Base-by-base conservation (phyloP, 2,113 vertebrate genomes). In the Cyprinodon variegatus region DNA sequence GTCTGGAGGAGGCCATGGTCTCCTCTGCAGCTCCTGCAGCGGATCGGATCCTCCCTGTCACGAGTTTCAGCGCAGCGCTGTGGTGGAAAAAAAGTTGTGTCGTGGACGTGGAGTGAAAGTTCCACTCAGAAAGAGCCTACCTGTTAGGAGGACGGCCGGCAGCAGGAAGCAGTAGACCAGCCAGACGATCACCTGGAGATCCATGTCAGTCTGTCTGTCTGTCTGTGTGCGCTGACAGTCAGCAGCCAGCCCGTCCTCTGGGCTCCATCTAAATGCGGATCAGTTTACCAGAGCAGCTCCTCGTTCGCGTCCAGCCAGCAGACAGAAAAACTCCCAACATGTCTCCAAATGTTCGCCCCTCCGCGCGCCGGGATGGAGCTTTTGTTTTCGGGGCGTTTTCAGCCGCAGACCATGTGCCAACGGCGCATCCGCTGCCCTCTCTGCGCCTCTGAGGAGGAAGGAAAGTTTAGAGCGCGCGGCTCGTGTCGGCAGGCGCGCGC, bases 101-200 rank as follows among this genome's bases (percentile, higher is more conserved):
- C 20, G 53, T n/a, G 53, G 17, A 29, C 29, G 29, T 29, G 29
- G 29, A 29, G 53, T 59, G 15, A 59, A 59, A 59, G 2, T 59
- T 17, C 6, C 53, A 17, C 53, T 2, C 15, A 59, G 60, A 37
- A 29, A 61, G 36, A 4, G 11, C 71, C 45, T 90, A 92, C 91
- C 91, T 89, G 91, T 68, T 40, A 93, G 4, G 29, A 93, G 84
- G 59, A 17, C 81, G 61, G 53, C 29, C 60, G 91, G 91, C 50
- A 93, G 76, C 65, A 91, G 77, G 4, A 82, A 45, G 81, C 86
- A 82, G 89, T 90, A 89, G 50, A 87, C 76, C 29, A 91, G 78
- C 88, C 88, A 89, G 0, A 93, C 81, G 0, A 85, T 3, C 90
- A 91, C 86, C 84, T 93, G 91, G 15, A 93, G 88, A 73, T 93